Percentiles rank a stretch among this genome's conserved stretches.
Conservation (phyloP, 2,888 invertebrate species). For the Drosophila flavopinicola region DNA sequence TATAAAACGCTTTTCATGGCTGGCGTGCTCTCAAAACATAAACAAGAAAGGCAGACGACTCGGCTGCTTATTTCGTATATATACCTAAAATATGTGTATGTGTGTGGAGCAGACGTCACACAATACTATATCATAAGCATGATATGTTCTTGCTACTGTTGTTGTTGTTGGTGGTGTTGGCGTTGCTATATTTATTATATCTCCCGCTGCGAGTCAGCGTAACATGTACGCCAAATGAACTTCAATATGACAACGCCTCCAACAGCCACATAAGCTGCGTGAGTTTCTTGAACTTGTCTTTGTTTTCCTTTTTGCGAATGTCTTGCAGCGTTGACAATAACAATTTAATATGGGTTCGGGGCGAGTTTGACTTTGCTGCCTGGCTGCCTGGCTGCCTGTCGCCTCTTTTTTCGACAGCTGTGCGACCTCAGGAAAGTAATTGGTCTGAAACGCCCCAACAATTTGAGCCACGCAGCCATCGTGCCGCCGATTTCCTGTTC, state of each 20-base stretch:
- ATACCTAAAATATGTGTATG: conserved; percentile 1
- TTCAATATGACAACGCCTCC: conserved; percentile 59
- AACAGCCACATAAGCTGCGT: conserved; percentile 22
- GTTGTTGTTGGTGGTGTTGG: conserved; percentile 8
- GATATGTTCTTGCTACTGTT: conserved; percentile 6
- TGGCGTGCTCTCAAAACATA: conserved; percentile 34
- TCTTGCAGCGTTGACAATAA: conserved; percentile 35
- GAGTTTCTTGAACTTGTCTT: conserved; percentile 57
- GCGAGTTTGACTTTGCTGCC: neutral
- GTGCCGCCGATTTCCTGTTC: conserved; percentile 38
- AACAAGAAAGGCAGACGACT: conserved; percentile 33
- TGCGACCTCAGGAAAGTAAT: conserved; percentile 33
- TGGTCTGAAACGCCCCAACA: conserved; percentile 40
- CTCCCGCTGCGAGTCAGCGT: conserved; percentile 37
- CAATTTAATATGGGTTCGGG: conserved; percentile 23
- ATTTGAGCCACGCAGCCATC: conserved; percentile 32
- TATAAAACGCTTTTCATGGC: conserved; percentile 64
- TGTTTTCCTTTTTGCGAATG: conserved; percentile 11
- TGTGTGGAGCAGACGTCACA: conserved; percentile 21
- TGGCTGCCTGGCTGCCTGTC: conserved; percentile 13
- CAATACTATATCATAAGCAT: conserved; percentile 26
- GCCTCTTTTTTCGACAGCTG: conserved; percentile 35
- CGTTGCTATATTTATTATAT: conserved; percentile 9
- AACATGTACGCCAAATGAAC: conserved; percentile 58
- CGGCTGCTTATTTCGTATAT: conserved; percentile 4